These are phyloP conservation scores for Chrosomus eos DNA, from an alignment of 2,797 vertebrate species.

Conservation along the genomic window DNA sequence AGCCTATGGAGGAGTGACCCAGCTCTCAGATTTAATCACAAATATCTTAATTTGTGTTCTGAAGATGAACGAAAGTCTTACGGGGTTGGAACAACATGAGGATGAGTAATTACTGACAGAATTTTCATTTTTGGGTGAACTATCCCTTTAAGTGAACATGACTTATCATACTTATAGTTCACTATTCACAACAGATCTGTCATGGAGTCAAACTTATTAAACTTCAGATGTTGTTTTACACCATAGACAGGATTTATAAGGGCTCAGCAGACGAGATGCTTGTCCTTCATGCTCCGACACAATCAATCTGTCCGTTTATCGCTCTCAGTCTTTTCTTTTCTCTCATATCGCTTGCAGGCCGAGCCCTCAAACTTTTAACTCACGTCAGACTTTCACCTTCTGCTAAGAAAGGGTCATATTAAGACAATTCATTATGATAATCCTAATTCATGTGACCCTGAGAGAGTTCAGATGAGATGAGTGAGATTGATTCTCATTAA, in stretches of 20 bases:
- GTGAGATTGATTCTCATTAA: constrained; percentile 50
- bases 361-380: constrained; percentile 21
- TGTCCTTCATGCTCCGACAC: constrained; percentile 46
- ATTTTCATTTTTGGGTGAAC: too few relatives aligned
- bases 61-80: too few relatives aligned
- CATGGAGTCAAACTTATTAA: neutral
- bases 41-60: too few relatives aligned
- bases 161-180: too few relatives aligned
- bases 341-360: neutral
- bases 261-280: constrained; percentile 8
- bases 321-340: neutral
- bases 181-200: neutral
- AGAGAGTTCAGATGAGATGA: neutral
- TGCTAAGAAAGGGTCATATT: constrained; percentile 22
- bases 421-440: constrained; percentile 45
- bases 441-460: constrained; percentile 43
- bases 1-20: too few relatives aligned
- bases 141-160: too few relatives aligned
- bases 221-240: constrained; percentile 18
- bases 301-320: constrained; percentile 42
- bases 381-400: constrained; percentile 35
- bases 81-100: too few relatives aligned
- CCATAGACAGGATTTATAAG: constrained; percentile 32
- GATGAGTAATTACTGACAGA: too few relatives aligned
- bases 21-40: too few relatives aligned